Conservation (phyloP, 2,113 vertebrate species). For the Trachemys scripta region DNA sequence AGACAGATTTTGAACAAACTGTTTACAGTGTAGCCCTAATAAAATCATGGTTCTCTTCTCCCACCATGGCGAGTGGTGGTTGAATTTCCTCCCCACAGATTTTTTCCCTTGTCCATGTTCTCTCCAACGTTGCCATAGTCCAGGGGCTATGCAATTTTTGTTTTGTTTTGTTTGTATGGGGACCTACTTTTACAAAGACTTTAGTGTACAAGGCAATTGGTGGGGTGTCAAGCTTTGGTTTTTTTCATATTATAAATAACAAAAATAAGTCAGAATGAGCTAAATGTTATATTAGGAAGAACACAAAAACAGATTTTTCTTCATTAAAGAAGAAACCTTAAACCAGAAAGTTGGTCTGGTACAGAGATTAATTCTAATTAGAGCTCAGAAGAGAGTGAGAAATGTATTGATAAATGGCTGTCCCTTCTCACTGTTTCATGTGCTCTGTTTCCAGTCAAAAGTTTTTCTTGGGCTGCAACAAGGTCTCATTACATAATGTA, state of each 20-base stretch:
- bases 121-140: not conserved
- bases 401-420: constrained; percentile 21
- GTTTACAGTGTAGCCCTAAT: not conserved
- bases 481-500: not conserved
- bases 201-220: not conserved
- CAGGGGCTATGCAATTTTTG: not conserved
- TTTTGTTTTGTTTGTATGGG: not conserved
- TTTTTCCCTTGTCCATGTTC: not conserved
- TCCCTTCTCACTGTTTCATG: not conserved
- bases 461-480: not conserved
- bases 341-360: constrained; percentile 32
- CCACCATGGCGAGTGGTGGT: not conserved
- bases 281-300: constrained; percentile 34
- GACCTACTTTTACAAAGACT: not conserved
- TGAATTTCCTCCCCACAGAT: constrained; percentile 4
- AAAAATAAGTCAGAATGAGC: constrained; percentile 2
- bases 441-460: not conserved
- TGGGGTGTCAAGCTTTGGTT: constrained; percentile 4
- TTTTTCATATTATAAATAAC: not conserved
- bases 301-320: constrained; percentile 56
- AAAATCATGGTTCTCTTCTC: not conserved
- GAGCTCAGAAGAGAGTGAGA: constrained; percentile 13
- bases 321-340: constrained; percentile 43
- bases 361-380: constrained; percentile 71
- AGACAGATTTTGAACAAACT: constrained; percentile 11